Evolutionary conservation across 2,888 invertebrate genomes (phyloP), one percentile per base, ranked within the genome.

Genomic region (Piscicola geometra): DNA sequence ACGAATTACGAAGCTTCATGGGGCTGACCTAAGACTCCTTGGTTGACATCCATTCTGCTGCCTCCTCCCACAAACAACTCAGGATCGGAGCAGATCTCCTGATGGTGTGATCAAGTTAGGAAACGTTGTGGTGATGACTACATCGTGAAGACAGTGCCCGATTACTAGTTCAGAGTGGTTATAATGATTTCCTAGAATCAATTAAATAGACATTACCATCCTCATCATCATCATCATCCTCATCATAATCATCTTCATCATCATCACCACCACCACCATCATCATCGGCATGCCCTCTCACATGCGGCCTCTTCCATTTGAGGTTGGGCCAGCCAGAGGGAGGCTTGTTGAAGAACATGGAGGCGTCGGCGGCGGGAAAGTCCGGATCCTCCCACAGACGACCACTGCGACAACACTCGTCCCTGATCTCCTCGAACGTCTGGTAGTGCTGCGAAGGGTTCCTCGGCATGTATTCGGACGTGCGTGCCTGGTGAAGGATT

Each of bases 1-100:
- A 47, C 30, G 66, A 5, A 30, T 1, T n/a, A 25, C 1, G 28
- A 32, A 2, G 12, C 30, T 15, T 28, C 52, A 72, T 30, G 25
- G 21, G 1, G 56, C 76, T 32, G 25, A 88, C 89, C 96, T 21
- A 97, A 86, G 87, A 95, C 95, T 72, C 97, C 97, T 86, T 99
- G 98, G 82, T 93, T 93, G 0, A 99, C 94, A 86, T 99, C 99
- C 87, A 99, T 98, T 75, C 99, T 90, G 30, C 94, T 93, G 86
- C 93, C 97, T 0, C 96, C 97, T 82, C 93, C 95, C 60, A 93
- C 92, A 84, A 80, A 80, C 79, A 97, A 90, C 83, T 93, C 91
- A 0, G 98, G 96, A 83, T 93, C 80, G 50, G 82, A 81, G 79
- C 81, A 82, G 74, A 98, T 93, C 88, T 98, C 93, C 94, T 86